Evolutionary conservation across 2,113 vertebrate genomes (phyloP), one percentile per base, ranked within the genome.

Genomic region (Amphiprion percula): DNA sequence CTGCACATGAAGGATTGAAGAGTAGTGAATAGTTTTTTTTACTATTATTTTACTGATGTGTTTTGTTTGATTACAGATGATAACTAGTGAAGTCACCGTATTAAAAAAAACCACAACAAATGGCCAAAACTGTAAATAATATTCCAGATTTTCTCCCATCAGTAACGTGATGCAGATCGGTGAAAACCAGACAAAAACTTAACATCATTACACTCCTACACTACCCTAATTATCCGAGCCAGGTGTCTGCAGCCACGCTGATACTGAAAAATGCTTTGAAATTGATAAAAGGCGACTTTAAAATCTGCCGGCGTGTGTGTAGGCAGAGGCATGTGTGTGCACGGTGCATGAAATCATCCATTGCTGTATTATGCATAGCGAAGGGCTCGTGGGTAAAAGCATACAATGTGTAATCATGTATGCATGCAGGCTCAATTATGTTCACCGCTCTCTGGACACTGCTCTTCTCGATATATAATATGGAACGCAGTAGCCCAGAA

Each of bases 401-500:
- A 73, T 63, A 59, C 6, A 30, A 14, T 19, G 44, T 71, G 30
- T n/a, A 56, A 44, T 59, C 49, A 56, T 66, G 83, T 65, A 59
- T 73, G 60, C 52, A 68, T 81, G 46, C 68, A 53, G 46, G 62
- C 74, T 49, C 67, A 44, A 60, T 69, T 49, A 64, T 77, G 15
- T 63, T 54, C 28, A 26, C 21, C 7, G 21, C 64, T 63, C 28
- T 46, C 11, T 62, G 56, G 28, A 55, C 5, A 0, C 24, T 16
- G 28, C 8, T 46, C 56, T 54, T 24, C 24, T 61, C 28, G 0
- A 28, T 63, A 39, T 4, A 26, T 17, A 56, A 19, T n/a, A 7
- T 28, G 1, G 5, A 65, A 23, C 37, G 55, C 54, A 47, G 24
- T 24, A 66, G 46, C 39, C 53, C 73, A 15, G 54, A 73, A 24